phyloP scores from a whole-genome alignment of 2,888 invertebrate genomes.

The Lysandra bellargus region DNA sequence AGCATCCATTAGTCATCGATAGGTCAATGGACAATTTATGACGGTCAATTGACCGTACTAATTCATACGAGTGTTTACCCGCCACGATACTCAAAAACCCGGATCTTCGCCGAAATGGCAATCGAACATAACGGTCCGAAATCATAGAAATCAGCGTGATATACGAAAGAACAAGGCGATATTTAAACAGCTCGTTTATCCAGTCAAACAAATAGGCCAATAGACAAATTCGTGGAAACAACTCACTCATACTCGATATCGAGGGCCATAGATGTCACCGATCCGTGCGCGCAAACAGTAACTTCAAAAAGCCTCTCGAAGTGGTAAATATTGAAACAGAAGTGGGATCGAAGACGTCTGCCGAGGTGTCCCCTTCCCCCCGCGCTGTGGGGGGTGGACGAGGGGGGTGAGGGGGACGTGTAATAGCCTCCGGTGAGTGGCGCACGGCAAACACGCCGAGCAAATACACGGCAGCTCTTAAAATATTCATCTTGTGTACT shows the following conservation, averaged over 20 bases:
- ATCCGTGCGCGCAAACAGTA: constrained; percentile 79
- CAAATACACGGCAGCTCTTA: constrained; percentile 64
- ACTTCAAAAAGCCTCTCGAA: constrained; percentile 79
- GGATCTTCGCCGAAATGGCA: constrained; percentile 7
- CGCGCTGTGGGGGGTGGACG: constrained; percentile 33
- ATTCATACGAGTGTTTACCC: constrained; percentile 37
- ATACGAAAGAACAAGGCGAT: constrained; percentile 6
- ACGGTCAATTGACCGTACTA: constrained; percentile 34
- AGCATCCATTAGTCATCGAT: background rate
- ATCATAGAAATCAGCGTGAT: constrained; percentile 4
- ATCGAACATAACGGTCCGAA: background rate
- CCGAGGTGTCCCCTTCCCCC: constrained; percentile 35
- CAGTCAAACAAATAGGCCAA: constrained; percentile 60
- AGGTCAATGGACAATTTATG: constrained; percentile 23
- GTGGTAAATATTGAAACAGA: constrained; percentile 80
- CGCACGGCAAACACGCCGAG: constrained; percentile 71
- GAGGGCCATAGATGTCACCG: constrained; percentile 72
- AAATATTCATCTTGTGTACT: constrained; percentile 70
- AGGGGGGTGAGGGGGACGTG: constrained; percentile 46
- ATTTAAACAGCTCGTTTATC: constrained; percentile 49
- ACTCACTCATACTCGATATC: constrained; percentile 73
- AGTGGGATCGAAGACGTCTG: constrained; percentile 76
- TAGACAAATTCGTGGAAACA: constrained; percentile 66
- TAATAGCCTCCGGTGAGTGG: constrained; percentile 82
- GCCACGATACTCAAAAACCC: constrained; percentile 38